These are phyloP conservation scores for Drosophila pseudoobscura DNA, from an alignment of 1,140 invertebrate genomes.

Conservation along the genomic window DNA sequence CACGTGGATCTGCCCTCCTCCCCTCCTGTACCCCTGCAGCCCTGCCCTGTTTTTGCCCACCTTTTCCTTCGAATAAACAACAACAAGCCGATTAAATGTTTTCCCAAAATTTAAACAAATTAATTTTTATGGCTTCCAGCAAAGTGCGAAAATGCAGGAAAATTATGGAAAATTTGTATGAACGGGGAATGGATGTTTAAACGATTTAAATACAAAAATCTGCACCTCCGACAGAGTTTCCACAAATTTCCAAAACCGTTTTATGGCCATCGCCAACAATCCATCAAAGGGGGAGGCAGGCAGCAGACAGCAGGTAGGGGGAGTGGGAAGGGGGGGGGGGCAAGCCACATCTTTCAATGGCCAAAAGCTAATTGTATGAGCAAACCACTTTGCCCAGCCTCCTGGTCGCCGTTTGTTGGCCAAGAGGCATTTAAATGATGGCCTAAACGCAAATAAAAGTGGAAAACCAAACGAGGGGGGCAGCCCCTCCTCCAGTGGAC, in stretches of 20 bases:
- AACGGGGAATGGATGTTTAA: constrained; percentile 9
- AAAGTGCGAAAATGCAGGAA: background rate
- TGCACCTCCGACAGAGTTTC: background rate
- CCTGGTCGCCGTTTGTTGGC: constrained; percentile 15
- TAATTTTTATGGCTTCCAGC: constrained; percentile 20
- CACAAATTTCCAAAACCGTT: background rate
- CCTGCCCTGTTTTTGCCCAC: too few relatives aligned
- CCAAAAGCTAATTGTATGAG: constrained; percentile 35
- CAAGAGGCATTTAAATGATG: constrained; percentile 59
- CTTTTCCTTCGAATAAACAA: constrained; percentile 14
- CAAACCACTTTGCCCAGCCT: constrained; percentile 27
- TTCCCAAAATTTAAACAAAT: constrained; percentile 1
- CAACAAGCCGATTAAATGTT: constrained; percentile 7
- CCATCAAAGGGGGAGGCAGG: background rate
- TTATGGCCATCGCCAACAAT: constrained; percentile 12
- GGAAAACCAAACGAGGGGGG: constrained; percentile 30
- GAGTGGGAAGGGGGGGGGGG: too few relatives aligned
- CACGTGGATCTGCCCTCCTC: too few relatives aligned
- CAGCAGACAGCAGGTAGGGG: background rate
- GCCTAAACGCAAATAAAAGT: constrained; percentile 62
- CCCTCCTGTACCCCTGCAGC: too few relatives aligned
- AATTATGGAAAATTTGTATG: constrained; percentile 7
- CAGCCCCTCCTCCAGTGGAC: constrained; percentile 7
- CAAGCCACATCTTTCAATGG: constrained; percentile 36
- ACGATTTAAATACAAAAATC: constrained; percentile 5